Base-by-base conservation (phyloP, 92 coral and sea anemone genomes). In the Scolanthus callimorphus region DNA sequence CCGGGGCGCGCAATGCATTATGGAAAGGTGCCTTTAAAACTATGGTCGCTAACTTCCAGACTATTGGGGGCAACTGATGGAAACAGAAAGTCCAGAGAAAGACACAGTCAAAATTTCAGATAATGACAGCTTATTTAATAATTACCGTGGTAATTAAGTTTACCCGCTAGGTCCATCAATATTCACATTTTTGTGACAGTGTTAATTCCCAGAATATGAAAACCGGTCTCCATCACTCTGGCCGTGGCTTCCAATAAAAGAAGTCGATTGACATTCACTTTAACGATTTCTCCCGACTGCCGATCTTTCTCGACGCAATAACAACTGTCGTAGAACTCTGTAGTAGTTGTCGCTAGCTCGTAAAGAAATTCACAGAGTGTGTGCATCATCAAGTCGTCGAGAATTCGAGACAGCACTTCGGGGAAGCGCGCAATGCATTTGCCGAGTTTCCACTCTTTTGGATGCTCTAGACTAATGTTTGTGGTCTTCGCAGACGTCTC, bases 381-480 rank as follows among this genome's bases (percentile, higher is more conserved):
- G 43, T 94, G 99, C 85, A 94, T 74, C 57, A 80, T 19, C 51
- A 94, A 68, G 39, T 94, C 99, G 56, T 88, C 96, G 19, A 94
- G 65, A 17, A 88, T 78, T 26, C 99, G 96, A 48, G 80, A 73
- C 17, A 94, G 47, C 26, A 94, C 71, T 51, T 88, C 96, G 10
- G 99, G 99, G 26, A 94, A 94, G 60, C 99, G 99, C 44, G 83
- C 53, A 22, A 94, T 81, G 38, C 96, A 94, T 70, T 94, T 94
- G 46, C 96, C 99, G 22, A 94, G 88, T 76, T 94, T 94, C 90
- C 96, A 81, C 70, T 94, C 99, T 43, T 94, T 94, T n/a, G 99
- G 90, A 49, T 94, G 99, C 11, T 80, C 90, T 27, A 94, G 67
- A 22, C 82, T 68, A 72, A 88, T 59, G n/a, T 68, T 74, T 9